Base-by-base conservation (phyloP, 2,797 vertebrate genomes). In the Eremophila alpestris region DNA sequence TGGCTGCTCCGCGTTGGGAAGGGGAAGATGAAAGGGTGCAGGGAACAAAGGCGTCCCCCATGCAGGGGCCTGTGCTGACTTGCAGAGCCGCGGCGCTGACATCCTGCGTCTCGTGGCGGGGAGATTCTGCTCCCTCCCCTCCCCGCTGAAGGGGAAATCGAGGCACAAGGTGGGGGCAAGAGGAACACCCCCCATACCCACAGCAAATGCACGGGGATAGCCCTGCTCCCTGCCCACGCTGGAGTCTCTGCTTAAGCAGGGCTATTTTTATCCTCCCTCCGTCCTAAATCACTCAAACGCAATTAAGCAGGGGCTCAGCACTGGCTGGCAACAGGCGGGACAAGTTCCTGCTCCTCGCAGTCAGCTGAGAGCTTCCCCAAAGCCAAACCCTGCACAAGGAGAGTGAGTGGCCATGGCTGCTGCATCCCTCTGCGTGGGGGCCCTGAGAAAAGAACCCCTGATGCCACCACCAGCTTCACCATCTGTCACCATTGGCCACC, bases 401-500 rank as follows among this genome's bases (percentile, higher is more conserved):
- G 40, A 24, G 43, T 1, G 36, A 83, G 27, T 2, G 18, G 76
- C 45, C 13, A 55, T 3, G 24, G 70, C n/a, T 76, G 77, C 75
- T 8, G 13, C 9, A 2, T 56, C 79, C 46, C 78, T 78, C 79
- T 75, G 59, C 0, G 0, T 16, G 75, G 63, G 26, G n/a, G 4
- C 51, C 52, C 54, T 71, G 87, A 77, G 71, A 67, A 91, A 73
- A 63, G 27, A 22, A 13, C 22, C 23, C n/a, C 29, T 0, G 3
- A 11, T 0, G 30, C 36, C 38, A 95, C 91, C 93, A 78, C 92
- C 63, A 0, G 62, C 85, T 90, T 71, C 30, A 58, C 98, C 97
- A 98, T 97, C 97, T 97, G 97, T 93, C 96, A 74, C 79, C 41
- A 64, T 11, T 83, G 95, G 94, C 96, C 91, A 70, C 91, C 83